Base-by-base conservation (phyloP, 2,113 vertebrate genomes). In the Rynchops niger region DNA sequence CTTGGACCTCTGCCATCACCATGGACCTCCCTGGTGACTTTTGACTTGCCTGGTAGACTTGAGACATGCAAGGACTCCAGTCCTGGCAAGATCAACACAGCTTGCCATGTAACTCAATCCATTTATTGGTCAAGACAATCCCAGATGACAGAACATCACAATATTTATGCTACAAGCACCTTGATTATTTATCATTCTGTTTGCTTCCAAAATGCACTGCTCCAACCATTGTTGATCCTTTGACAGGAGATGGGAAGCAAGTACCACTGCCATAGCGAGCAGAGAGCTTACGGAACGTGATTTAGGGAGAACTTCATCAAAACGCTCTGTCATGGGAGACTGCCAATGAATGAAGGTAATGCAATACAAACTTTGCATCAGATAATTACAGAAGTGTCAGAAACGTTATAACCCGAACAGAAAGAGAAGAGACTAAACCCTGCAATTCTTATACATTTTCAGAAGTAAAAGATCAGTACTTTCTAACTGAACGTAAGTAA, bases 241-340 rank as follows among this genome's bases (percentile, higher is more conserved):
- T 47, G 47, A 19, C 21, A 53, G 43, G 47, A 47, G 34, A 26
- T 45, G 19, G 47, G 62, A 49, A 67, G n/a, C 40, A 36, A 73
- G 16, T 13, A 12, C 20, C 73, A n/a, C 69, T 47, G 43, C 66
- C 42, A 32, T 1, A 27, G 30, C 29, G 56, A 71, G 40, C 36
- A 62, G 21, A 61, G 65, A 1, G 2, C 27, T 83, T 70, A 49
- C 61, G 78, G 45, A 74, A 70, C 11, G 40, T 62, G 65, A 34
- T 25, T n/a, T 7, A n/a, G 36, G 18, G n/a, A 88, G 26, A 52
- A 34, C 38, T 40, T 62, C 50, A 26, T 36, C 45, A 20, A 61
- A 79, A 36, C 0, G 0, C 13, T 86, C 62, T 4, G 3, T n/a
- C 26, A 1, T 4, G 9, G 53, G 26, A 73, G 20, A 23, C 49